Percentiles rank a stretch among this genome's conserved stretches.
phyloP scores from a whole-genome alignment of 2,113 vertebrate species.

The Cololabis saira region DNA sequence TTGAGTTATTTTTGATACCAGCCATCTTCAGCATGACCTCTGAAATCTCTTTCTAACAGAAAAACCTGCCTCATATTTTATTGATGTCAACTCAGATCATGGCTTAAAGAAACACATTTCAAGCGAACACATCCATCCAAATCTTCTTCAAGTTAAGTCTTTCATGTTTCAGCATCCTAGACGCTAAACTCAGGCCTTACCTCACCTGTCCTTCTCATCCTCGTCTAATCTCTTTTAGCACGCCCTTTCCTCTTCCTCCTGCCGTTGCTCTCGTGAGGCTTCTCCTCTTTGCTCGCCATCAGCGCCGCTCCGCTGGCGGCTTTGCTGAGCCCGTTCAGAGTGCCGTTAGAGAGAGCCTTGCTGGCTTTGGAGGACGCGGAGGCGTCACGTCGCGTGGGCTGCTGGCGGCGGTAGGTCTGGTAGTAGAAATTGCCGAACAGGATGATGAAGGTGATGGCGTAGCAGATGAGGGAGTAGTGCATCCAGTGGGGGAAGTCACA shows the following conservation, averaged over 20 bases:
- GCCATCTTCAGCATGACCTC: constrained; percentile 25
- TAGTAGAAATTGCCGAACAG: constrained; percentile 98
- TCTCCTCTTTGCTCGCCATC: constrained; percentile 85
- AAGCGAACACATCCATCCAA: constrained; percentile 45
- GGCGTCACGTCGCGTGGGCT: constrained; percentile 81
- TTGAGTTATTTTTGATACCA: constrained; percentile 42
- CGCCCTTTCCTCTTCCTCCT: constrained; percentile 93
- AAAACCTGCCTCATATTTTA: constrained; percentile 38
- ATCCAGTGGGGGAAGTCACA: constrained; percentile 99
- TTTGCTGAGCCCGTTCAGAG: constrained; percentile 88
- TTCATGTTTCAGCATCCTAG: constrained; percentile 48
- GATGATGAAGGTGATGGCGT: constrained; percentile 95
- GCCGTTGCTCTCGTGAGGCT: constrained; percentile 86
- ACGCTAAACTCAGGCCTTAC: constrained; percentile 45
- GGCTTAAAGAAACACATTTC: constrained; percentile 62
- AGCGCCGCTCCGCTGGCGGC: constrained; percentile 81
- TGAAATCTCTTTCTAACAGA: constrained; percentile 39
- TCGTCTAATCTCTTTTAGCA: constrained; percentile 92
- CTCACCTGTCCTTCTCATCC: constrained; percentile 51
- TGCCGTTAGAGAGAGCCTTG: constrained; percentile 87
- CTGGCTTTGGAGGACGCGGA: constrained; percentile 78
- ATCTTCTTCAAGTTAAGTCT: constrained; percentile 52
- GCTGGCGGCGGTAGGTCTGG: constrained; percentile 96
- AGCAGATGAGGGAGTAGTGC: constrained; percentile 98
- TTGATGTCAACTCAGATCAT: constrained; percentile 64